These are phyloP conservation scores for Ceratina australensis DNA, from an alignment of 1,140 invertebrate species.

Conservation along the genomic window DNA sequence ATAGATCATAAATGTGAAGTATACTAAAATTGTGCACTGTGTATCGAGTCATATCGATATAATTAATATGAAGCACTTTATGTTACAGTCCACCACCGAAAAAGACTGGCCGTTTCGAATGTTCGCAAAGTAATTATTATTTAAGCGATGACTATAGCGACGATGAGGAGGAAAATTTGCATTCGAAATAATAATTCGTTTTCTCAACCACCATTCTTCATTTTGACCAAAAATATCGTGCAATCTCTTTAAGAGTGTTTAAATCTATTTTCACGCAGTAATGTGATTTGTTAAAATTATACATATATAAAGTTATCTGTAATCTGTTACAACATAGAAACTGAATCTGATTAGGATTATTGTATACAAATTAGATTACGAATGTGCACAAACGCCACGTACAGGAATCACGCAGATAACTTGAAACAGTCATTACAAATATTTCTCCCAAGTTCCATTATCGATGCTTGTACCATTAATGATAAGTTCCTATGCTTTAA, in stretches of 20 bases:
- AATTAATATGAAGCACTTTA: constrained; percentile 36
- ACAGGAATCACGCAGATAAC: constrained; percentile 31
- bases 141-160: constrained; percentile 78
- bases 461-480: constrained; percentile 22
- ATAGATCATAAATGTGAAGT: constrained; percentile 10
- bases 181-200: constrained; percentile 70
- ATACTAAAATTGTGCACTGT: neutral
- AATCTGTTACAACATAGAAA: constrained; percentile 35
- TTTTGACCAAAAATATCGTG: constrained; percentile 62
- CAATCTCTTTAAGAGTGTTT: constrained; percentile 51
- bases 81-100: constrained; percentile 79
- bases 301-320: constrained; percentile 44
- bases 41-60: constrained; percentile 18
- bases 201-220: constrained; percentile 44
- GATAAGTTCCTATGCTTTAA: constrained; percentile 53
- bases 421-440: constrained; percentile 24
- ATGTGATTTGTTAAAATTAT: constrained; percentile 45
- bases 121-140: constrained; percentile 72
- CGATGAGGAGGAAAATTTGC: constrained; percentile 76
- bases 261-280: constrained; percentile 56
- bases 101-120: constrained; percentile 78
- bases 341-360: constrained; percentile 49
- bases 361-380: constrained; percentile 37
- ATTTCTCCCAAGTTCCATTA: constrained; percentile 18
- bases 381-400: constrained; percentile 10